Percentiles rank a stretch among this genome's conserved stretches.
Evolutionary conservation across 2,888 invertebrate species (phyloP).

Genomic region (Tinea semifulvella): DNA sequence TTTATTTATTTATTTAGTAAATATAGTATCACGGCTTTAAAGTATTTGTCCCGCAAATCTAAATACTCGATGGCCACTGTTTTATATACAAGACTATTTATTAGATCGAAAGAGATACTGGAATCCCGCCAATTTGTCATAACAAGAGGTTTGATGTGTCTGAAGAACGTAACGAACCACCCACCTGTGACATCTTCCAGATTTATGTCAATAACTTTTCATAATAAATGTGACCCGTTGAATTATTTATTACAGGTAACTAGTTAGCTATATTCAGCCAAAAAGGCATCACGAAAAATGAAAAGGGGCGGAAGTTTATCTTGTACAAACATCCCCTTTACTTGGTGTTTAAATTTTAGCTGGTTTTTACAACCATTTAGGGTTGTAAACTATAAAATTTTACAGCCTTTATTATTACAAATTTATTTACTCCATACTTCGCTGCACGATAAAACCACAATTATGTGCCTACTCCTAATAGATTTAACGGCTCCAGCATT

Average conservation of each 20-base stretch:
- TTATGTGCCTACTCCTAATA: slow-evolving; percentile 1
- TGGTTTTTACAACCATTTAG: background rate
- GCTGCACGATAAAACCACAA: slow-evolving; percentile 5
- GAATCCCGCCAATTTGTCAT: slow-evolving; percentile 12
- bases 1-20: too few relatives aligned
- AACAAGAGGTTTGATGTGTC: slow-evolving; percentile 10
- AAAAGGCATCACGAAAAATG: too few relatives aligned
- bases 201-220: slow-evolving; percentile 3
- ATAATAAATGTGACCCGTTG: background rate
- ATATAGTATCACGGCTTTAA: too few relatives aligned
- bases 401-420: slow-evolving; percentile 1
- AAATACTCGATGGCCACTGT: background rate
- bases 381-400: slow-evolving; percentile 6
- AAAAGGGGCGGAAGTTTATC: background rate
- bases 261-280: too few relatives aligned
- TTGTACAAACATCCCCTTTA: slow-evolving; percentile 5
- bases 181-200: slow-evolving; percentile 11
- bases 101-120: slow-evolving; percentile 5
- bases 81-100: slow-evolving; percentile 2
- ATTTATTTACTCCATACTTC: background rate
- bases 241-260: too few relatives aligned
- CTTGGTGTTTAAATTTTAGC: background rate
- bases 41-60: too few relatives aligned
- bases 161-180: slow-evolving; percentile 7
- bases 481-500: slow-evolving; percentile 9